phyloP scores from a whole-genome alignment of 2,888 invertebrate species.

The Apocheima hispidaria region DNA sequence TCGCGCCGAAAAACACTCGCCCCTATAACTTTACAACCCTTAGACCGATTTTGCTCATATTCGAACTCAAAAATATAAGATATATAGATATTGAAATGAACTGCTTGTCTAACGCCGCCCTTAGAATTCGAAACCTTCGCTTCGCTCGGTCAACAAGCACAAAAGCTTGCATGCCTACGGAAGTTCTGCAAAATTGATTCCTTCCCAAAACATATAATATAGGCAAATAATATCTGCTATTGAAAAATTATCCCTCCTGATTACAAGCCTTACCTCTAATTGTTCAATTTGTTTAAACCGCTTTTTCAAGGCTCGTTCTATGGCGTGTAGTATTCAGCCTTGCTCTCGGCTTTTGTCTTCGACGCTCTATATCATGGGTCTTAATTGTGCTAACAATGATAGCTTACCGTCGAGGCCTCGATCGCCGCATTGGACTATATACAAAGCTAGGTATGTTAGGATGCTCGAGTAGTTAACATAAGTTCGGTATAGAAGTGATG shows the following conservation, averaged over 20 bases:
- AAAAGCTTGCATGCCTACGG: no score
- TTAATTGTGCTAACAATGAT: slow-evolving; percentile 79
- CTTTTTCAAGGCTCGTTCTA: slow-evolving; percentile 48
- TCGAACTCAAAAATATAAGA: no score
- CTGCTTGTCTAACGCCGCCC: no score
- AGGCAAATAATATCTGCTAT: no score
- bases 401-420: slow-evolving; percentile 67
- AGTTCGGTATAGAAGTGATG: slow-evolving; percentile 39
- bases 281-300: slow-evolving; percentile 32
- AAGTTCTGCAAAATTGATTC: no score
- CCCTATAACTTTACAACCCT: no score
- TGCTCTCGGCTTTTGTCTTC: slow-evolving; percentile 66
- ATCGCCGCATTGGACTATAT: slow-evolving; percentile 55
- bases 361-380: slow-evolving; percentile 52
- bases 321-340: slow-evolving; percentile 65
- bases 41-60: no score
- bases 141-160: no score
- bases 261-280: not conserved
- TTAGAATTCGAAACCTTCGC: no score
- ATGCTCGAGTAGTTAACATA: slow-evolving; percentile 58
- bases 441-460: slow-evolving; percentile 17
- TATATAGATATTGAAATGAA: no score
- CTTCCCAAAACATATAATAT: no score
- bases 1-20: no score
- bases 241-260: not conserved